Evolutionary conservation across 2,797 vertebrate genomes (phyloP).

Genomic region (Onychomys arenicola): DNA sequence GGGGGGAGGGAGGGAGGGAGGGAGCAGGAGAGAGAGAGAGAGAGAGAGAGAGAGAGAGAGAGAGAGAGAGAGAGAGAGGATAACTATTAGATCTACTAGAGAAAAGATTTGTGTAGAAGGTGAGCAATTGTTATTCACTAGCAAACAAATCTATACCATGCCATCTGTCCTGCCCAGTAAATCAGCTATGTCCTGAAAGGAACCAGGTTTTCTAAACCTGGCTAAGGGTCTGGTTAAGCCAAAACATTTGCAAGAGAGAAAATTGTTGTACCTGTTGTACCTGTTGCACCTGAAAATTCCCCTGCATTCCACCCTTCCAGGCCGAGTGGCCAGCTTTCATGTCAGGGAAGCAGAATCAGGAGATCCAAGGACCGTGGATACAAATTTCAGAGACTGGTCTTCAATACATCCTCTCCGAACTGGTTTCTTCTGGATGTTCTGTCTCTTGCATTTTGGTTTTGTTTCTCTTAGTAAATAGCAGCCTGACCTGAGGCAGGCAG

Average conservation of each 20-base stretch:
- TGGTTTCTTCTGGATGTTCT: not conserved
- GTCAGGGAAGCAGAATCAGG: not conserved
- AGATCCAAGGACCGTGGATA: not conserved
- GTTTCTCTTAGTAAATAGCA: not conserved
- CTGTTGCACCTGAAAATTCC: not conserved
- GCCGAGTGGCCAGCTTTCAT: not conserved
- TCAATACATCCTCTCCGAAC: not conserved
- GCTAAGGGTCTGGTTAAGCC: not conserved
- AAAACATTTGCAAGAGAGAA: conserved; percentile 23
- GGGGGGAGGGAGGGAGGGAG: too few species aligned
- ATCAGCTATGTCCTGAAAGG: not conserved
- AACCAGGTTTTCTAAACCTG: not conserved
- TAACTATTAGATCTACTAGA: not conserved
- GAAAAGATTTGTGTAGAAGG: not conserved
- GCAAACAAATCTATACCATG: not conserved
- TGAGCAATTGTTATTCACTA: not conserved
- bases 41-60: not conserved
- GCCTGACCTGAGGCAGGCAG: not conserved
- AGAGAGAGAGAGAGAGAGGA: not conserved
- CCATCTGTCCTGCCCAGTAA: not conserved
- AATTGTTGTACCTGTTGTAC: not conserved
- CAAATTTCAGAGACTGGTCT: not conserved
- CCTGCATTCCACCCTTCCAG: not conserved
- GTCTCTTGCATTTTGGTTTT: not conserved
- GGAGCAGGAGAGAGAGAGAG: not conserved